Evolutionary conservation across 2,797 vertebrate genomes (phyloP), one percentile per base, ranked within the genome.

Genomic region (Streptopelia turtur): DNA sequence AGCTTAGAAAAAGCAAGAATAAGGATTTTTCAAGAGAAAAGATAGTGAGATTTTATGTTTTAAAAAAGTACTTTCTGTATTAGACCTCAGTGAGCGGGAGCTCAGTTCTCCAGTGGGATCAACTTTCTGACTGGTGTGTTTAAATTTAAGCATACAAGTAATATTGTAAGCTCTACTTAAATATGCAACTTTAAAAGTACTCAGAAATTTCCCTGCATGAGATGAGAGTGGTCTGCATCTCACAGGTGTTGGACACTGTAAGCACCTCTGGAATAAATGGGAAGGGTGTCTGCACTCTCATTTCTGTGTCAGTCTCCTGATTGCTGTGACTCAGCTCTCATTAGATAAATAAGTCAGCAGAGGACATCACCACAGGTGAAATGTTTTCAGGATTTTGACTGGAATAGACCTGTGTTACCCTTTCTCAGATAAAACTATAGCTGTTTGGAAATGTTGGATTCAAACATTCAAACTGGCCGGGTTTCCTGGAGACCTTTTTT

Each of bases 1-100:
- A 77, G 31, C 63, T 80, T 87, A 94, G 76, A 78, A 83, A 95
- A 87, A 94, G 55, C 60, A 95, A 95, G 53, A 94, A 85, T 60
- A 87, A 71, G 90, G 71, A 93, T 92, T 93, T 96, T 94, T 69
- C 77, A 81, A 55, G 21, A 66, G 82, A 53, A 85, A 77, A 85
- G 53, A 68, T 60, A 55, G 15, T 33, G 30, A 5, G 10, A 1
- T 47, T 91, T 93, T 69, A 71, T 63, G 17, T 71, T 87, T 89
- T 61, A 75, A 80, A 93, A 92, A 80, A 57, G 53, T 74, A 43
- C 37, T 91, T 47, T 77, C 30, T 87, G 75, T 80, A 63, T 45
- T 70, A 83, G 57, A 80, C 76, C 71, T 85, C 79, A 61, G 6
- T 20, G 53, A 1, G 61, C 71, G 11, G n/a, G 49, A 82, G 37